Conservation (phyloP, 2,888 invertebrate species). For the Scaptodrosophila latifasciaeformis region DNA sequence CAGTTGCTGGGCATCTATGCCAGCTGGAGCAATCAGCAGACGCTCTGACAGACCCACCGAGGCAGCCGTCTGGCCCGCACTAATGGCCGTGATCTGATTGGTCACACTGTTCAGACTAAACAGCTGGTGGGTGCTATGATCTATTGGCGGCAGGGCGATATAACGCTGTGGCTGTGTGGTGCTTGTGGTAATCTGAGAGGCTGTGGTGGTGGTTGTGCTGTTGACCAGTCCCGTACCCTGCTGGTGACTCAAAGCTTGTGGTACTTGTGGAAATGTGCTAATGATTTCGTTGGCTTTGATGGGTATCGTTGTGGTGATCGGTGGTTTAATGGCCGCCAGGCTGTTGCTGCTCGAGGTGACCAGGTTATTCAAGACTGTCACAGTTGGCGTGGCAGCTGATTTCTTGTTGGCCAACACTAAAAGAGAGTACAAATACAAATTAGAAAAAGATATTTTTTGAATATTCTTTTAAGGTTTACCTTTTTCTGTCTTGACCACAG, state of each 20-base stretch:
- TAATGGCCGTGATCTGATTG: conserved; percentile 75
- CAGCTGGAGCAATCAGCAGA: conserved; percentile 74
- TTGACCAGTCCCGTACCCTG: neutral
- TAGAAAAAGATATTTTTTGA: too few relatives aligned
- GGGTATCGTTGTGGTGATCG: too few relatives aligned
- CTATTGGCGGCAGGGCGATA: conserved; percentile 73
- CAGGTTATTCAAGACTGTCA: too few relatives aligned
- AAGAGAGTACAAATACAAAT: too few relatives aligned
- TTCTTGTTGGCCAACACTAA: too few relatives aligned
- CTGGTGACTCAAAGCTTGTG: too few relatives aligned
- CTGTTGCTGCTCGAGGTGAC: too few relatives aligned
- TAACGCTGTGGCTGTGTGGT: conserved; percentile 57
- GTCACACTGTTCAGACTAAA: conserved; percentile 74
- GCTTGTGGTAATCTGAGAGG: conserved; percentile 21
- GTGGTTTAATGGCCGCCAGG: too few relatives aligned
- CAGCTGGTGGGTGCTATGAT: conserved; percentile 72
- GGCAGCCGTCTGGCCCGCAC: conserved; percentile 73
- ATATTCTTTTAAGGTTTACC: too few relatives aligned
- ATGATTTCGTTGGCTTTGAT: too few relatives aligned
- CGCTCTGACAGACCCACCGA: conserved; percentile 74
- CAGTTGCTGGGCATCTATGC: conserved; percentile 75
- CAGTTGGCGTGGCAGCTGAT: too few relatives aligned
- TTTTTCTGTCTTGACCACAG: neutral
- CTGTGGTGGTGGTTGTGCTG: conserved; percentile 14
- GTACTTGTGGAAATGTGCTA: too few relatives aligned